phyloP scores from a whole-genome alignment of 1,140 invertebrate genomes.

The Piezodorus guildinii region DNA sequence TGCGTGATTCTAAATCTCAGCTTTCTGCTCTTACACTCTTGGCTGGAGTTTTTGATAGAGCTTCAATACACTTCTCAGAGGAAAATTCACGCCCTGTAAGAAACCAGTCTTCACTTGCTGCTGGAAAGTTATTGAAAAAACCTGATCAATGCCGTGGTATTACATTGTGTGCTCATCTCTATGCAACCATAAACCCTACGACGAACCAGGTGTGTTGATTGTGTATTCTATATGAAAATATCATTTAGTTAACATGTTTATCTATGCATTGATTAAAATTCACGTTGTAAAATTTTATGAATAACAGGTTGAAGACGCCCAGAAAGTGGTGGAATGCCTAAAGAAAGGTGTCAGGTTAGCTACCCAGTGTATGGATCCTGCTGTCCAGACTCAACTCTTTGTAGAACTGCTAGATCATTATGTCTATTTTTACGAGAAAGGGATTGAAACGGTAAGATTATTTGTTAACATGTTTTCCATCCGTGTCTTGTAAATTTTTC shows the following conservation, averaged over 20 bases:
- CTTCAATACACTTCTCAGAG: conserved; percentile 70
- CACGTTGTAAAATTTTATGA: background rate
- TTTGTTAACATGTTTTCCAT: background rate
- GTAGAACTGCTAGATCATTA: conserved; percentile 92
- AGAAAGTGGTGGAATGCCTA: conserved; percentile 84
- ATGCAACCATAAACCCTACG: conserved; percentile 33
- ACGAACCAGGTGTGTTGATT: background rate
- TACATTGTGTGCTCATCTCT: conserved; percentile 82
- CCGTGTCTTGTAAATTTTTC: too few relatives aligned
- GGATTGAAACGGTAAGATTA: conserved; percentile 64
- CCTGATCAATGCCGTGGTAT: conserved; percentile 93
- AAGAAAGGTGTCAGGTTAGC: conserved; percentile 92
- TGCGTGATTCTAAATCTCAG: conserved; percentile 94
- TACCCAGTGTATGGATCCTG: conserved; percentile 94
- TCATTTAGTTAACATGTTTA: background rate
- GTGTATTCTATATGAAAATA: background rate
- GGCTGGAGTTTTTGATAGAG: conserved; percentile 89
- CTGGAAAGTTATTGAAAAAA: conserved; percentile 92
- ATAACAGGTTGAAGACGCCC: conserved; percentile 72
- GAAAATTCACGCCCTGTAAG: conserved; percentile 95
- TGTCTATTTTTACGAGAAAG: conserved; percentile 87
- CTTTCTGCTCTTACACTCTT: conserved; percentile 90
- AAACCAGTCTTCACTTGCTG: conserved; percentile 86
- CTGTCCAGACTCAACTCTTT: conserved; percentile 89
- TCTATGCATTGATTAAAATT: background rate